phyloP scores from a whole-genome alignment of 2,888 invertebrate genomes.

The Plutella xylostella region DNA sequence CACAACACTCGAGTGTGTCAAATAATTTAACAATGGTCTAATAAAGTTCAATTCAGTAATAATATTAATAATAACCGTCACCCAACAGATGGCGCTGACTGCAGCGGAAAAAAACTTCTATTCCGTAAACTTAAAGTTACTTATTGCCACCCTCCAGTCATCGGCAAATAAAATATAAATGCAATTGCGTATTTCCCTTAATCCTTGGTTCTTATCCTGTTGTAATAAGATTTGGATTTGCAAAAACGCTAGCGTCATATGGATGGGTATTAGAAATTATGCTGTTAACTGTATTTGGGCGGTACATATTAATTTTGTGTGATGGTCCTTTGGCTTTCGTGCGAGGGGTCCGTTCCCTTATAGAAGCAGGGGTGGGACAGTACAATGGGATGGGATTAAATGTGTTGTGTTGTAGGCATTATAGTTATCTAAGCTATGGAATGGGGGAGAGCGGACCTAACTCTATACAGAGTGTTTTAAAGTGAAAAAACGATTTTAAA shows the following conservation, averaged over 20 bases:
- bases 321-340: slow-evolving; percentile 30
- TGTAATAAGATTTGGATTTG: no score
- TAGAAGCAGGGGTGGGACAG: slow-evolving; percentile 22
- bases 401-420: slow-evolving; percentile 56
- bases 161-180: slow-evolving; percentile 12
- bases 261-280: no score
- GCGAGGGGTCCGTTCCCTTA: slow-evolving; percentile 22
- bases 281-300: slow-evolving; percentile 56
- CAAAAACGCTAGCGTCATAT: no score
- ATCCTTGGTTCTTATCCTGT: no score
- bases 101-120: slow-evolving; percentile 24
- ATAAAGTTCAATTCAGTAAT: slow-evolving; percentile 36
- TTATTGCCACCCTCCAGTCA: slow-evolving; percentile 27
- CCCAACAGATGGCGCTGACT: slow-evolving; percentile 20
- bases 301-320: slow-evolving; percentile 59
- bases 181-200: slow-evolving; percentile 7
- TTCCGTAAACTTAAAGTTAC: slow-evolving; percentile 18
- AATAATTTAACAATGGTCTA: slow-evolving; percentile 37
- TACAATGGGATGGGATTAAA: slow-evolving; percentile 60
- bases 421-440: slow-evolving; percentile 40
- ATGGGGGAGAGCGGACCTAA: no score
- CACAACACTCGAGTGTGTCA: slow-evolving; percentile 36
- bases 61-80: slow-evolving; percentile 32
- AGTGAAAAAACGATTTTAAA: no score
- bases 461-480: no score